phyloP scores from a whole-genome alignment of 2,797 vertebrate species.

The Sarcoramphus papa region DNA sequence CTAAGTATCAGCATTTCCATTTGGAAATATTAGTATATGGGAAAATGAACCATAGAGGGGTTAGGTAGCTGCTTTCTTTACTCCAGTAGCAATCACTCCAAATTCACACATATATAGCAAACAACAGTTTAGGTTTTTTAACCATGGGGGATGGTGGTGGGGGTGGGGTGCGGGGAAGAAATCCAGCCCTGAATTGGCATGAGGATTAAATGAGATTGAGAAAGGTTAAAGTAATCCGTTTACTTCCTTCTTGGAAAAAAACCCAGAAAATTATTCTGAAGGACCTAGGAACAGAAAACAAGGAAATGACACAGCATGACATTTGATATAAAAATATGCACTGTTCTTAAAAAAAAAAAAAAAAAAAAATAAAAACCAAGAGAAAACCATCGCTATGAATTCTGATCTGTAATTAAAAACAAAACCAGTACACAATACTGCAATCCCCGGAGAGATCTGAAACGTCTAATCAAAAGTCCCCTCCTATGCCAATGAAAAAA shows the following conservation, averaged over 20 bases:
- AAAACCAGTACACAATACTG: not conserved
- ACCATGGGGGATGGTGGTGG: too few species aligned
- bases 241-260: not conserved
- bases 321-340: not conserved
- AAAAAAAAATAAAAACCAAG: too few species aligned
- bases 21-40: not conserved
- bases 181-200: not conserved
- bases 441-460: not conserved
- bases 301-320: not conserved
- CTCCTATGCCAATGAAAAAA: not conserved
- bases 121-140: not conserved
- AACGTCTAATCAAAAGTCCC: not conserved
- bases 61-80: not conserved
- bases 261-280: not conserved
- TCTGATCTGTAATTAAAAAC: not conserved
- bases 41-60: not conserved
- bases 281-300: not conserved
- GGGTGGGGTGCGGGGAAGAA: not conserved
- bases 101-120: not conserved
- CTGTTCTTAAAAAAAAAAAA: not conserved
- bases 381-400: not conserved
- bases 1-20: not conserved
- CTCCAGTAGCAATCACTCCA: not conserved
- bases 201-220: not conserved
- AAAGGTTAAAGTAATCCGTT: not conserved